Evolutionary conservation across 2,797 vertebrate genomes (phyloP).

Genomic region (Bucorvus abyssinicus): DNA sequence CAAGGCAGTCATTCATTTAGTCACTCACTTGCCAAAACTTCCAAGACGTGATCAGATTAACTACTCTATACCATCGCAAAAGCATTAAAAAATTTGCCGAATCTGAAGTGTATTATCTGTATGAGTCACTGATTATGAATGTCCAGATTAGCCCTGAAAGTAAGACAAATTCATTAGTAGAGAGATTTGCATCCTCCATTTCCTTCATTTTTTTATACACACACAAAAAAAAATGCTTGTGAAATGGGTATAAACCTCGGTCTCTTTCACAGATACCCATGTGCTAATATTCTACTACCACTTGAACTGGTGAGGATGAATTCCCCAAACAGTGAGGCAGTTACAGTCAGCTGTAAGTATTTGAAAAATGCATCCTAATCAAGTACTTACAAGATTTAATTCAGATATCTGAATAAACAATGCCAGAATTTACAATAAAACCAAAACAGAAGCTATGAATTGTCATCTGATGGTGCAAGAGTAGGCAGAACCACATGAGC

Average conservation of each 20-base stretch:
- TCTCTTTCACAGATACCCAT: not conserved
- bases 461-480: slow-evolving; percentile 19
- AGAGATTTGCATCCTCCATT: not conserved
- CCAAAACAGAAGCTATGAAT: slow-evolving; percentile 12
- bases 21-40: not conserved
- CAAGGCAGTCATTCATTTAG: not conserved
- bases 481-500: slow-evolving; percentile 23
- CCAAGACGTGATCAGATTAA: not conserved
- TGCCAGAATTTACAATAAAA: slow-evolving; percentile 42
- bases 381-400: slow-evolving; percentile 24
- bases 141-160: not conserved
- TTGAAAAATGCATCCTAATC: slow-evolving; percentile 27
- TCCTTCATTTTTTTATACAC: not conserved
- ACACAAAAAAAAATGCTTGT: not conserved
- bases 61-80: not conserved
- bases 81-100: not conserved
- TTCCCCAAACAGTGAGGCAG: not conserved
- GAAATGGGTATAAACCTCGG: not conserved
- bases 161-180: not conserved
- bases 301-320: not conserved
- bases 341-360: not conserved
- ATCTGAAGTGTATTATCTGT: not conserved
- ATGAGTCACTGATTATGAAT: not conserved
- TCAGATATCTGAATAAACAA: slow-evolving; percentile 27
- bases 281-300: not conserved